A percentile compares a stretch with the other conserved stretches of the same genome.
phyloP scores from a whole-genome alignment of 2,797 vertebrate species.

The Amblyopsis hoosieri region DNA sequence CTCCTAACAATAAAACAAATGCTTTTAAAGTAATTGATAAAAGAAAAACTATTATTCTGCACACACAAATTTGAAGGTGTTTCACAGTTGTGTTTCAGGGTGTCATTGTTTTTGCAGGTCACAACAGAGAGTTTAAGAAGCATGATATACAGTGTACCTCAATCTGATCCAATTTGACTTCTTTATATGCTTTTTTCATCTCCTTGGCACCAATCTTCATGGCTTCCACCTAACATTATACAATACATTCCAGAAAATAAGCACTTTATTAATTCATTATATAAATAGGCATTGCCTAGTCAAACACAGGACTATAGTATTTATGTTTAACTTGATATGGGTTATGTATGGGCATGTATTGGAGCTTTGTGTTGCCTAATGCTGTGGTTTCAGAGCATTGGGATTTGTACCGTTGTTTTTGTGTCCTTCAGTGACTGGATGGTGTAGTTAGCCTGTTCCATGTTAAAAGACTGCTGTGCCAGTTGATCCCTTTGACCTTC shows the following conservation, averaged over 20 bases:
- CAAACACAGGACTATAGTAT: no score
- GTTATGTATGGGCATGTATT: no score
- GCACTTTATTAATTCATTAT: not conserved
- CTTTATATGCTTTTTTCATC: constrained; percentile 97
- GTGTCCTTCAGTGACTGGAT: constrained; percentile 97
- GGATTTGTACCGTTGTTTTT: constrained; percentile 89
- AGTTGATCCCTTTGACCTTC: constrained; percentile 96
- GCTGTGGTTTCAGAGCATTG: no score
- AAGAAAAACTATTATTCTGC: no score
- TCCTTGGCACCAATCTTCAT: constrained; percentile 98
- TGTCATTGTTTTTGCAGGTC: no score
- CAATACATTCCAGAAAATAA: constrained; percentile 1
- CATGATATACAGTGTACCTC: constrained; percentile 77
- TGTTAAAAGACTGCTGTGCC: constrained; percentile 97
- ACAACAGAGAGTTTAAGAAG: no score
- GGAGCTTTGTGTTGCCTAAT: not conserved
- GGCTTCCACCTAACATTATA: constrained; percentile 89
- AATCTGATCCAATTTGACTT: constrained; percentile 96
- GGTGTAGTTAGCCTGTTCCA: constrained; percentile 99
- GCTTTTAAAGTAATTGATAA: no score
- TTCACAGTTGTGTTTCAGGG: no score
- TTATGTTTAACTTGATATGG: no score
- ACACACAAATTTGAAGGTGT: no score
- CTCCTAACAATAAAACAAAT: no score
- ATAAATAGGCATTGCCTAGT: not conserved